Evolutionary conservation across 2,113 vertebrate species (phyloP), one percentile per base, ranked within the genome.

Genomic region (Vulpes ferrilata): DNA sequence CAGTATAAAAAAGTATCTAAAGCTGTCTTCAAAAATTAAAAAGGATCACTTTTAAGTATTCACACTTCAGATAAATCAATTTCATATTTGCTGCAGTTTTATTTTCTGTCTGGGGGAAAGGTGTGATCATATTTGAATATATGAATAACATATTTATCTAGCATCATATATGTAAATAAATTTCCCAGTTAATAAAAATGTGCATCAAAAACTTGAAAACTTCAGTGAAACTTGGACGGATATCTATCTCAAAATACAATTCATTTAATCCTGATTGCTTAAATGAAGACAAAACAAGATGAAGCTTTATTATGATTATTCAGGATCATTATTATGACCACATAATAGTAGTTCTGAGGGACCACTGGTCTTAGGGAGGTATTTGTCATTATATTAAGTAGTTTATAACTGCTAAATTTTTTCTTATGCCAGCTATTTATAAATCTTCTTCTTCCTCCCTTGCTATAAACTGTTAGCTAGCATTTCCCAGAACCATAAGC

Each of bases 251-350:
- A 93, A 91, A 91, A 94, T 38, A 96, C 2, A 94, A 3, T 57
- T 95, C 12, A 88, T 11, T 97, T 19, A 97, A 96, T 88, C 38
- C 17, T 80, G 79, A 95, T 62, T 79, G 64, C 32, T 95, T 96
- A 95, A 96, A 95, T 81, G 53, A 97, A 91, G 73, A 92, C 59
- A 90, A 95, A 95, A 91, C 4, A 92, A 92, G 23, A 97, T 90
- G 92, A 93, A 92, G 19, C 11, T n/a, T 93, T 96, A 67, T 91
- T 89, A 93, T 65, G 38, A 96, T 85, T 79, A 96, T 57, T 95
- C 43, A 82, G 62, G 35, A 22, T 93, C 78, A 96, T 87, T 27
- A 84, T 87, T 93, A 93, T 53, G 38, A 96, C 87, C 27, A 64
- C 48, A n/a, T 83, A 94, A 86, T 60, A 86, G 23, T 62, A 85